Evolutionary conservation across 23 tunicate species (phyloP), one percentile per base, ranked within the genome.

Genomic region (Corella eumyota): DNA sequence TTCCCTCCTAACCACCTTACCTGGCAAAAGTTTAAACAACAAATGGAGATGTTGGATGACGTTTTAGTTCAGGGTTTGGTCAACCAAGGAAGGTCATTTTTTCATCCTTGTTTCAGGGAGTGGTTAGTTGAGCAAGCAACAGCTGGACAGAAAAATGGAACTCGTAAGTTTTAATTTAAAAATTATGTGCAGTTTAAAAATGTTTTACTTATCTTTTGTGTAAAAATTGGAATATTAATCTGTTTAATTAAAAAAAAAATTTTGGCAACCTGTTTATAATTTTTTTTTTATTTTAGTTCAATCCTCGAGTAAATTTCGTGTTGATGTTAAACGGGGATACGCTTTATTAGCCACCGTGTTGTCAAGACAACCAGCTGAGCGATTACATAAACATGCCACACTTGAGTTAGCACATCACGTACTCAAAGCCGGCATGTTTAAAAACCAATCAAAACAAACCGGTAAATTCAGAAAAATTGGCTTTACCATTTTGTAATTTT

Each of bases 391-490:
- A 36, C 81, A 79, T 44, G 84, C 90, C 45, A 85, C 99, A 45
- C 70, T 93, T 25, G 99, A 93, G 72, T 71, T 93, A 35, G 99
- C 95, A 2, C 99, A 93, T 62, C 99, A 93, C 66, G 77, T 93
- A 32, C 78, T 93, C 57, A 93, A 93, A 52, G 86, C 90, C 25
- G 72, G 73, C 37, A 85, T 93, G 86, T 93, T 93, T 32, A 71
- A 97, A 55, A 65, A 51, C 56, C 75, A 73, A 37, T 63, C 88
- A 28, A 78, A 78, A 44, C 59, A 85, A 31, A 60, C 81, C 4
- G 96, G 95, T 77, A 17, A 64, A 29, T 58, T n/a, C 20, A 11
- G 25, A n/a, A 11, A 15, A 53, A 15, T 11, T 53, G 13, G 15
- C 15, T 15, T 40, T 40, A 9, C 48, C 11, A 40, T 15, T 40